phyloP scores from a whole-genome alignment of 2,113 vertebrate genomes.

The Platichthys stellatus region DNA sequence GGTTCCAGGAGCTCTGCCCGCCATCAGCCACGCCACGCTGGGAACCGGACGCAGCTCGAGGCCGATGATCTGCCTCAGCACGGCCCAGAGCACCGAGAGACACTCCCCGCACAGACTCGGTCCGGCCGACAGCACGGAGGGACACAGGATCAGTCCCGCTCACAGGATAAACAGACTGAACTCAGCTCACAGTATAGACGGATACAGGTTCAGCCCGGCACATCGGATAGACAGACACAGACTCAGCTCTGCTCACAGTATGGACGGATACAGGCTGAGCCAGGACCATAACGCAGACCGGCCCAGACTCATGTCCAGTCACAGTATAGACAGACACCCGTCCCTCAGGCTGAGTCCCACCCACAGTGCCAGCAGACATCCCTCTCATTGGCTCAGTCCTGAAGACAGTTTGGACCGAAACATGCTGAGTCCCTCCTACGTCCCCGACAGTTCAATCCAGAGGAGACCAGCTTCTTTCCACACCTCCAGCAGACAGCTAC shows the following conservation, averaged over 20 bases:
- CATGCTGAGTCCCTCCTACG: conserved; percentile 76
- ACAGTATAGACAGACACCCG: conserved; percentile 70
- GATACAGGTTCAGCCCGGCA: conserved; percentile 61
- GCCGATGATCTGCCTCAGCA: conserved; percentile 73
- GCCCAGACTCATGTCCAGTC: conserved; percentile 61
- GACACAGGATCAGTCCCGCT: conserved; percentile 51
- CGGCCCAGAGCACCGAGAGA: conserved; percentile 66
- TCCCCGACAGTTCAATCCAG: conserved; percentile 62
- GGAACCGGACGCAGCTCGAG: conserved; percentile 63
- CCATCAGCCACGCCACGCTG: conserved; percentile 73
- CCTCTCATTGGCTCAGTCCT: conserved; percentile 69
- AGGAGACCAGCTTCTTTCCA: conserved; percentile 71
- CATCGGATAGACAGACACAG: conserved; percentile 60
- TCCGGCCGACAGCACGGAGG: conserved; percentile 55
- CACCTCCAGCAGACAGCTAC: conserved; percentile 79
- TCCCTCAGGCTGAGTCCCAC: conserved; percentile 62
- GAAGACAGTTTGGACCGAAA: conserved; percentile 74
- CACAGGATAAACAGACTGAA: conserved; percentile 57
- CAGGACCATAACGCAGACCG: conserved; percentile 43
- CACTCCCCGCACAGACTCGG: conserved; percentile 42
- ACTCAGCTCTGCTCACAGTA: conserved; percentile 72
- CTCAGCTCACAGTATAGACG: conserved; percentile 75
- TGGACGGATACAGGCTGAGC: conserved; percentile 69
- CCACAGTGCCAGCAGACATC: conserved; percentile 31
- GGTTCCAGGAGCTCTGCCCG: conserved; percentile 79